Conservation (phyloP, 2,797 vertebrate species). For the Gastrophryne carolinensis region DNA sequence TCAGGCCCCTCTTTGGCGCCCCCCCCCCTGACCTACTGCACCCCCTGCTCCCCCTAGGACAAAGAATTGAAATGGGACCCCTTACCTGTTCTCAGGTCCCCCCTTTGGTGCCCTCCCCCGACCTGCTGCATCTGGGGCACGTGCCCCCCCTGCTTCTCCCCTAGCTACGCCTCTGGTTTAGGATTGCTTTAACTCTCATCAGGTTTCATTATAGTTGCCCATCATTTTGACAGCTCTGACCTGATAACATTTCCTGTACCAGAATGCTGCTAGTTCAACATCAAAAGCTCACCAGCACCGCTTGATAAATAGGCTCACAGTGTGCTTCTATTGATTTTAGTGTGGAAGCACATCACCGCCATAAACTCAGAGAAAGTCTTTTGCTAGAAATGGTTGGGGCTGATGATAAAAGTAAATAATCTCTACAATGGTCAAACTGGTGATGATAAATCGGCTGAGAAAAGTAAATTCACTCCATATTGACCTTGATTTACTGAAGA, state of each 20-base stretch:
- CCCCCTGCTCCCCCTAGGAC: too few relatives aligned
- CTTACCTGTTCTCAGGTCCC: too few relatives aligned
- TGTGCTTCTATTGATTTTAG: neutral
- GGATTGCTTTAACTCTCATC: neutral
- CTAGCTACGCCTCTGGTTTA: too few relatives aligned
- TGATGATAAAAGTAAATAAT: neutral
- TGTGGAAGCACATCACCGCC: neutral
- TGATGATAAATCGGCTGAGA: too few relatives aligned
- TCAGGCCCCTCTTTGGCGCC: too few relatives aligned
- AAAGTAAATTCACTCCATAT: too few relatives aligned
- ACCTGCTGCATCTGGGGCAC: too few relatives aligned
- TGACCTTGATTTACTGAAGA: too few relatives aligned
- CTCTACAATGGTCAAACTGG: too few relatives aligned
- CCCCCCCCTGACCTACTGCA: too few relatives aligned
- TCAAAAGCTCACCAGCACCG: neutral
- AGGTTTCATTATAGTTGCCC: neutral
- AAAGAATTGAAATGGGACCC: neutral
- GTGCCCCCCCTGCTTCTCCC: too few relatives aligned
- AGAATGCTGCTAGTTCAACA: neutral
- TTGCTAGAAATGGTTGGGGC: neutral
- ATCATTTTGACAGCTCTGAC: neutral
- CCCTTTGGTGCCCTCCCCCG: too few relatives aligned
- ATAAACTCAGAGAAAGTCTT: neutral
- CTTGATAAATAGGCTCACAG: neutral
- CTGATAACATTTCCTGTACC: neutral